Evolutionary conservation across 2,888 invertebrate species (phyloP).

Genomic region (Nomada ruficornis): DNA sequence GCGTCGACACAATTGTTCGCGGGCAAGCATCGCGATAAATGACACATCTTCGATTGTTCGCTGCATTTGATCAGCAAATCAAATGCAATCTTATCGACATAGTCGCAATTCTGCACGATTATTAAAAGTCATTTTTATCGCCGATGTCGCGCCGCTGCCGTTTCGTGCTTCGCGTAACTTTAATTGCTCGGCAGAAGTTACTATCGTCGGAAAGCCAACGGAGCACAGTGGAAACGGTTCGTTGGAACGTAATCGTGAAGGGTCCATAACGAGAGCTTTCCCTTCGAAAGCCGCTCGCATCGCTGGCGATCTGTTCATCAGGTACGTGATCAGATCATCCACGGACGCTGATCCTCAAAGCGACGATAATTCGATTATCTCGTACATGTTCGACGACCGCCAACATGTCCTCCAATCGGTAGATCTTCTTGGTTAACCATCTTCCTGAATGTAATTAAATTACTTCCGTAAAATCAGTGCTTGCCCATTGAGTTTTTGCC

Average conservation of each 20-base stretch:
- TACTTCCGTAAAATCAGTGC: constrained; percentile 22
- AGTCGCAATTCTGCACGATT: constrained; percentile 9
- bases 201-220: constrained; percentile 67
- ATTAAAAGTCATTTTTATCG: constrained; percentile 34
- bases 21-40: neutral
- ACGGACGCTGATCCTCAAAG: constrained; percentile 84
- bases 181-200: constrained; percentile 63
- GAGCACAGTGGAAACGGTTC: constrained; percentile 72
- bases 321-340: constrained; percentile 83
- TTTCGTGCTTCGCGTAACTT: constrained; percentile 49
- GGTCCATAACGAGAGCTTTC: constrained; percentile 64
- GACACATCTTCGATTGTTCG: neutral
- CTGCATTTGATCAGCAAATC: constrained; percentile 16
- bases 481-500: neutral
- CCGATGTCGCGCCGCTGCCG: constrained; percentile 30
- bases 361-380: constrained; percentile 84
- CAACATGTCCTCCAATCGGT: constrained; percentile 71
- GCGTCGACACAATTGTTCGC: too few species aligned
- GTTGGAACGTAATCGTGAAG: constrained; percentile 65
- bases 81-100: constrained; percentile 18
- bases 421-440: constrained; percentile 66
- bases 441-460: constrained; percentile 66
- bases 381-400: constrained; percentile 82
- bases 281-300: constrained; percentile 81
- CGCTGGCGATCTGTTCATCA: constrained; percentile 82